These are phyloP conservation scores for Suillia variegata DNA, from an alignment of 2,888 invertebrate genomes.

Conservation along the genomic window DNA sequence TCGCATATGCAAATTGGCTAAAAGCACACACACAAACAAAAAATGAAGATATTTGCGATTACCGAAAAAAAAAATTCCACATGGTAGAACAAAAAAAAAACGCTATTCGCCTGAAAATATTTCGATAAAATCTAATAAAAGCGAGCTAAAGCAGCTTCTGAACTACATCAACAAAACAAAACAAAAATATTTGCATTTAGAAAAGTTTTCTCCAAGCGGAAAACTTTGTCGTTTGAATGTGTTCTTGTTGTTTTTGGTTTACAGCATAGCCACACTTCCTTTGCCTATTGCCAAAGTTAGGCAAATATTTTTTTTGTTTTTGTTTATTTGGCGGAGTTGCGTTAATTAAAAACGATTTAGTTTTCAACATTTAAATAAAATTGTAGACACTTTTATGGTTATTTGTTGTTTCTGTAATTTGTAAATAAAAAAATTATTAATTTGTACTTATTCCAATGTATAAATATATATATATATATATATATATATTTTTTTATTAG, in stretches of 20 bases:
- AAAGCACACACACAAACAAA: slow-evolving; percentile 7
- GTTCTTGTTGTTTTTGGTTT: neutral
- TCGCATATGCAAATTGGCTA: slow-evolving; percentile 17
- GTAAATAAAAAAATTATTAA: neutral
- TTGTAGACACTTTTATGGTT: no score
- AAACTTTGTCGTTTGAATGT: slow-evolving; percentile 11
- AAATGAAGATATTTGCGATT: slow-evolving; percentile 1
- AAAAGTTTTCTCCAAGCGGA: slow-evolving; percentile 3
- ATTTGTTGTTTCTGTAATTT: neutral
- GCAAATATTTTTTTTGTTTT: neutral
- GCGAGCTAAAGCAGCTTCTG: slow-evolving; percentile 1
- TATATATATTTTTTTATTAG: no score
- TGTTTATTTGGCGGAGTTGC: no score
- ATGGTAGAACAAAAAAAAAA: neutral
- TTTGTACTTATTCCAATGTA: no score
- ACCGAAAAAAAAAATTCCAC: neutral
- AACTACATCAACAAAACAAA: slow-evolving; percentile 10
- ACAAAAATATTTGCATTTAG: slow-evolving; percentile 16
- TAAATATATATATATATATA: no score
- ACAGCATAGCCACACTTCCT: neutral
- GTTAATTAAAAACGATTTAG: no score
- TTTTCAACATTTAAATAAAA: no score
- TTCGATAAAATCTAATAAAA: slow-evolving; percentile 3
- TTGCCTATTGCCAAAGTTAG: neutral
- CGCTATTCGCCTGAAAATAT: neutral